Evolutionary conservation across 2,113 vertebrate species (phyloP), one percentile per base, ranked within the genome.

Genomic region (Alaudala cheleensis): DNA sequence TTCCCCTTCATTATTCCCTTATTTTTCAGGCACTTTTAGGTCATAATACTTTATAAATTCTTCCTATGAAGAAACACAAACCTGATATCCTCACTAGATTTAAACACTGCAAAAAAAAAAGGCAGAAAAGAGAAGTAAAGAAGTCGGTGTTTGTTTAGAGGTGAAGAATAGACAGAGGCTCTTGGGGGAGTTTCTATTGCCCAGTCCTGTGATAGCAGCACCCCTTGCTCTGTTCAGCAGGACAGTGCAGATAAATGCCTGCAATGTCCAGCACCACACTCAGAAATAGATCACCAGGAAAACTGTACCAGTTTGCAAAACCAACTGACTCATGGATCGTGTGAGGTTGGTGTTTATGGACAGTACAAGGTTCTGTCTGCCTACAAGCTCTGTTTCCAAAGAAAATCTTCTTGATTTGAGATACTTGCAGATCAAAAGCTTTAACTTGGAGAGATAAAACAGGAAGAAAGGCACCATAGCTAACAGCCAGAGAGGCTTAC

Each of bases 81-180:
- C 72, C 25, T 80, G 50, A 42, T 28, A 60, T 34, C 31, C 18
- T 64, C 34, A 79, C 28, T 33, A 78, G 58, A 62, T 64, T 81
- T 69, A 71, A 84, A 33, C 9, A 10, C 37, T n/a, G 11, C 3
- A 73, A 83, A 44, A 65, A 37, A 37, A 39, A 60, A 44, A 39
- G 5, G 28, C 15, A 9, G 56, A 62, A 90, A 79, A 88, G 31
- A 82, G 54, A 79, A 85, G 24, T 14, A 62, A 71, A 84, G 33
- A 33, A 34, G 9, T 12, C 0, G 0, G 33, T 19, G 5, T 69
- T 34, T 77, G 13, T 74, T 80, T 80, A 70, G 12, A 72, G 12
- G 5, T 67, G 44, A 66, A 85, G 57, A 82, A 51, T 2, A 5
- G 28, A 22, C 11, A 57, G 69, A 88, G 14, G 29, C 25, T 51